These are phyloP conservation scores for Auanema freiburgensis DNA, from an alignment of 2,888 invertebrate species.

Conservation along the genomic window DNA sequence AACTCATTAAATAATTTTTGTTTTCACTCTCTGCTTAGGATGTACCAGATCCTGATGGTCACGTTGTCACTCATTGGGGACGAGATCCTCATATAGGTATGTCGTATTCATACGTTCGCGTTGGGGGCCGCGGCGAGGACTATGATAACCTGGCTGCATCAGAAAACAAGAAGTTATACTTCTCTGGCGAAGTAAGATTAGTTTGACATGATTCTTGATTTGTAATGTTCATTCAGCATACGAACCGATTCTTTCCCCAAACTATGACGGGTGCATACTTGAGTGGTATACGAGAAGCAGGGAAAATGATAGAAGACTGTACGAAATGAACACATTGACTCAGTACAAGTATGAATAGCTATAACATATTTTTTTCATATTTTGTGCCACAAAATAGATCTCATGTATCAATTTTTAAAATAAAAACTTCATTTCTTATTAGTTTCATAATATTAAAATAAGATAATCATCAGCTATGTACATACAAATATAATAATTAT, in stretches of 20 bases:
- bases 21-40: slow-evolving; percentile 42
- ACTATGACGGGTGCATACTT: slow-evolving; percentile 68
- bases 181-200: slow-evolving; percentile 68
- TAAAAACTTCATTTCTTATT: too few species aligned
- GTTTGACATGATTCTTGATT: not conserved
- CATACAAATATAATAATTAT: too few species aligned
- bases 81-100: slow-evolving; percentile 65
- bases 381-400: too few species aligned
- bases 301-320: slow-evolving; percentile 35
- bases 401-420: too few species aligned
- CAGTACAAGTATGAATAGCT: not conserved
- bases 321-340: not conserved
- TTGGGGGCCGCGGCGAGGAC: slow-evolving; percentile 64
- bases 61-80: slow-evolving; percentile 67
- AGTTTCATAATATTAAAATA: too few species aligned
- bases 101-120: slow-evolving; percentile 67
- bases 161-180: slow-evolving; percentile 66
- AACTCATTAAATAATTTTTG: not conserved
- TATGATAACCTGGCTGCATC: slow-evolving; percentile 66
- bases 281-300: slow-evolving; percentile 67
- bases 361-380: too few species aligned
- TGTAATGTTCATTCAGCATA: slow-evolving; percentile 63
- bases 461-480: too few species aligned
- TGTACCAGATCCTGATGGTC: slow-evolving; percentile 65
- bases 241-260: slow-evolving; percentile 67